Conservation (phyloP, 2,113 vertebrate species). For the Elephantulus edwardii region DNA sequence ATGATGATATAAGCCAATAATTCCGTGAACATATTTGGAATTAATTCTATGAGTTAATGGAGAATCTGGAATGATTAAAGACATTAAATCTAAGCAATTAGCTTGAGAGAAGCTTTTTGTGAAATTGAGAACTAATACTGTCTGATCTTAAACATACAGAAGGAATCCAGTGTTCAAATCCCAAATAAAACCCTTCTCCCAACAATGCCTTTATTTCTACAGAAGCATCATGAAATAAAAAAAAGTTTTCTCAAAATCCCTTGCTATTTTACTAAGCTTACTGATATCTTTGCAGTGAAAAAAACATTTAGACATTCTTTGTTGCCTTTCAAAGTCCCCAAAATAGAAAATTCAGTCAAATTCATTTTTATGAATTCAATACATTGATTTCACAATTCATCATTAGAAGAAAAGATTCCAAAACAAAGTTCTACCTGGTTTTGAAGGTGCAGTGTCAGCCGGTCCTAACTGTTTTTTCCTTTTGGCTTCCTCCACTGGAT, state of each 20-base stretch:
- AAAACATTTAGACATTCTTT: constrained; percentile 13
- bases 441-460: constrained; percentile 77
- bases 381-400: not conserved
- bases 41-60: not conserved
- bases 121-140: not conserved
- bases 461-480: constrained; percentile 89
- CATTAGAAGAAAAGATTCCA: not conserved
- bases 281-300: not conserved
- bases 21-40: not conserved
- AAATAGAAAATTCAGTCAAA: constrained; percentile 33
- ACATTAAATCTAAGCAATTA: not conserved
- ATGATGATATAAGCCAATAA: not conserved
- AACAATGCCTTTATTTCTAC: not conserved
- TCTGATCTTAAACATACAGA: not conserved
- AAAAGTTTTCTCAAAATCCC: not conserved
- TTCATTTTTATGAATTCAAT: not conserved
- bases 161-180: not conserved
- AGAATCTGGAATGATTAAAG: not conserved
- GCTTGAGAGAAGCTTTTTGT: not conserved
- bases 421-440: constrained; percentile 80
- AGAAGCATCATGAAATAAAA: not conserved
- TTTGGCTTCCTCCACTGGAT: constrained; percentile 97
- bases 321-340: not conserved
- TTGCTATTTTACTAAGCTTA: not conserved
- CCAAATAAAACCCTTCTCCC: not conserved